Conservation (phyloP, 53 echinoderm and acorn worm species). For the Crossaster papposus region DNA sequence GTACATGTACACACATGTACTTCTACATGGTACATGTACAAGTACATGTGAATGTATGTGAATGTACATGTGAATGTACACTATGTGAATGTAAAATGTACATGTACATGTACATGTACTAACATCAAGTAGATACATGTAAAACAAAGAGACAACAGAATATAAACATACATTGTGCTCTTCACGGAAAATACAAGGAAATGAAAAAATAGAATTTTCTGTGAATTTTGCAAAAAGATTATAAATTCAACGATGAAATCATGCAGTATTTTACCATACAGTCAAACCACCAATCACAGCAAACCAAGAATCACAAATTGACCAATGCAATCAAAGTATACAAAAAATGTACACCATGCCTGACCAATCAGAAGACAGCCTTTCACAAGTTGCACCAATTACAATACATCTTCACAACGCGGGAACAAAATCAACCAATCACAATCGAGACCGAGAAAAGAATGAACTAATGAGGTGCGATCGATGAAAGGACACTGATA, state of each 20-base stretch:
- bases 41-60: background rate
- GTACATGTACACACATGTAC: too few species aligned
- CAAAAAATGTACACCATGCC: background rate
- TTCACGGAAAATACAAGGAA: too few species aligned
- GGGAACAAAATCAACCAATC: too few species aligned
- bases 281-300: slow-evolving; percentile 24
- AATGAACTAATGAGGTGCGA: too few species aligned
- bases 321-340: slow-evolving; percentile 5
- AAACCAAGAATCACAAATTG: slow-evolving; percentile 6
- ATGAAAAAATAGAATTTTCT: too few species aligned
- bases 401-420: too few species aligned
- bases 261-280: background rate
- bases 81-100: background rate
- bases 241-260: background rate
- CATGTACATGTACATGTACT: slow-evolving; percentile 5
- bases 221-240: background rate
- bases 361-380: slow-evolving; percentile 8
- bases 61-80: background rate
- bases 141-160: too few species aligned
- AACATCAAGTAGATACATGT: too few species aligned
- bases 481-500: too few species aligned
- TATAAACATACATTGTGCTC: too few species aligned
- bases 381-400: background rate
- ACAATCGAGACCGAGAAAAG: too few species aligned
- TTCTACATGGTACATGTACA: background rate